Conservation (phyloP, 2,888 invertebrate genomes). For the Eumerus sabulonum region DNA sequence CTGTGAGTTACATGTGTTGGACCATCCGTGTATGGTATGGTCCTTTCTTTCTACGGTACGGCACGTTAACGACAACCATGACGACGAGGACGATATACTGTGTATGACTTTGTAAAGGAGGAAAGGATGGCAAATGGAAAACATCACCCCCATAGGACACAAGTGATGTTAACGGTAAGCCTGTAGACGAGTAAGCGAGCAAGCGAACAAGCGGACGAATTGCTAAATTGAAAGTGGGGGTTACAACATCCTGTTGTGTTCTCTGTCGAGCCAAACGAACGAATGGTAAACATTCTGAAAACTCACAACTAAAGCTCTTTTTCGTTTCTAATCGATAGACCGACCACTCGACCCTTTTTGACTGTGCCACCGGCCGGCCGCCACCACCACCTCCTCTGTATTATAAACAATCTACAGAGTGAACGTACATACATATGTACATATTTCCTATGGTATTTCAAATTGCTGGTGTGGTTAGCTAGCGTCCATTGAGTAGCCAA, state of each 20-base stretch:
- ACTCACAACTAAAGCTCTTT: constrained; percentile 61
- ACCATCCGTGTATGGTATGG: constrained; percentile 60
- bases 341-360: constrained; percentile 66
- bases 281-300: constrained; percentile 62
- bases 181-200: constrained; percentile 26
- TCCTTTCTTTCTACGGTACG: constrained; percentile 36
- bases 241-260: constrained; percentile 21
- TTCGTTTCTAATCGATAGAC: constrained; percentile 61
- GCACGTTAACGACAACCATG: background rate
- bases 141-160: constrained; percentile 64
- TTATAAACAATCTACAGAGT: constrained; percentile 40
- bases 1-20: constrained; percentile 66
- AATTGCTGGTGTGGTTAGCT: constrained; percentile 59
- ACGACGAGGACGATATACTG: constrained; percentile 15
- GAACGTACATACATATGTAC: no score
- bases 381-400: background rate
- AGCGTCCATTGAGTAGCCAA: constrained; percentile 62
- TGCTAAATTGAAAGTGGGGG: background rate
- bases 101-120: constrained; percentile 46
- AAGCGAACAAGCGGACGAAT: constrained; percentile 1
- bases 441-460: constrained; percentile 66
- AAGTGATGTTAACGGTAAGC: constrained; percentile 13
- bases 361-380: constrained; percentile 21
- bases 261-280: constrained; percentile 11
- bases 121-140: constrained; percentile 55